Evolutionary conservation across 2,113 vertebrate species (phyloP).

Genomic region (Nothocercus nigrocapillus): DNA sequence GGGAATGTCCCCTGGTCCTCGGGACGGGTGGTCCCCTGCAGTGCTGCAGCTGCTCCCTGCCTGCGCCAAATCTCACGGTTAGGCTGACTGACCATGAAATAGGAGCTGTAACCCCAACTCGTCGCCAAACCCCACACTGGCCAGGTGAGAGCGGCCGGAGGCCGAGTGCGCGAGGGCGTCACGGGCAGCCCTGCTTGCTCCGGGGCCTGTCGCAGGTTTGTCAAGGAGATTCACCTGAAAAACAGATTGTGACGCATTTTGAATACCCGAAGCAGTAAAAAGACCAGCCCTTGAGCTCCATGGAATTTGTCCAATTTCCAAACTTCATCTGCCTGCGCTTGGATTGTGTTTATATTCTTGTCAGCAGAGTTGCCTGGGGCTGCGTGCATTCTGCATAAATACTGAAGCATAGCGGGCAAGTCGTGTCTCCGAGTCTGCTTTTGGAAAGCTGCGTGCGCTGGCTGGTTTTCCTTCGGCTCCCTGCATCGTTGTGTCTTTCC

Average conservation of each 20-base stretch:
- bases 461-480: neutral
- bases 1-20: fast-evolving
- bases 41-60: neutral
- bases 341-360: neutral
- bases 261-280: neutral
- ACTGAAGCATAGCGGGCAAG: neutral
- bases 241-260: neutral
- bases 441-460: neutral
- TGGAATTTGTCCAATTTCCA: neutral
- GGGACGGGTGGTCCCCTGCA: fast-evolving
- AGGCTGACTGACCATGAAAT: neutral
- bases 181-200: neutral
- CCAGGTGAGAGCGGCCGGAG: fast-evolving
- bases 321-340: neutral
- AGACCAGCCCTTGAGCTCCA: neutral
- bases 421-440: neutral
- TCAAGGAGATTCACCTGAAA: neutral
- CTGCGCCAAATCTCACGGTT: neutral
- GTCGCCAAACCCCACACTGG: too few species aligned
- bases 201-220: neutral
- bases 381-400: neutral
- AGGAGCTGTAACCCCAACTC: fast-evolving
- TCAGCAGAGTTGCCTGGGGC: neutral
- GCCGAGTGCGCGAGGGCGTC: neutral
- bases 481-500: neutral